Conservation (phyloP, 2,113 vertebrate genomes). For the Pedetes capensis region DNA sequence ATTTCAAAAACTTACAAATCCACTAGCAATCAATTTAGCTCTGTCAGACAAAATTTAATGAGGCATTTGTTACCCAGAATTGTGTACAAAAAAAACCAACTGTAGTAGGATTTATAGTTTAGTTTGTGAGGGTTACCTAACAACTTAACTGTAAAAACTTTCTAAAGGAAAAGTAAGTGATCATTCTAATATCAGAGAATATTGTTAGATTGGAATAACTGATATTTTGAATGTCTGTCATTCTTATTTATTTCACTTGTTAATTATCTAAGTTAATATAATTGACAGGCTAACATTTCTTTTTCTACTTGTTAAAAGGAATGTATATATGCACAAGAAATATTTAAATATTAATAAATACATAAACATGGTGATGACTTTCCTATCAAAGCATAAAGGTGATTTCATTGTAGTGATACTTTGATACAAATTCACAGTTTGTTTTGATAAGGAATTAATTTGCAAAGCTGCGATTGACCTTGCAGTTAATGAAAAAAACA, state of each 20-base stretch:
- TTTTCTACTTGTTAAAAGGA: neutral
- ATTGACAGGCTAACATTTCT: neutral
- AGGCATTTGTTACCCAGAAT: conserved; percentile 11
- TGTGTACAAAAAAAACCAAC: neutral
- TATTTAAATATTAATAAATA: neutral
- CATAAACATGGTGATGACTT: neutral
- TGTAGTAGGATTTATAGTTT: neutral
- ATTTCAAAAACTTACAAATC: conserved; percentile 56
- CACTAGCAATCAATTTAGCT: conserved; percentile 31
- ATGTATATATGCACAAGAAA: neutral
- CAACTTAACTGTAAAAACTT: neutral
- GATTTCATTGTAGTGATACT: neutral
- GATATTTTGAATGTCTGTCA: neutral
- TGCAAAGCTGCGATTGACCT: neutral
- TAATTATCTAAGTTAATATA: neutral
- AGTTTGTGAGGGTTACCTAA: neutral
- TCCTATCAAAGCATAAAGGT: neutral
- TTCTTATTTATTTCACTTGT: neutral
- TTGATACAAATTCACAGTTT: neutral
- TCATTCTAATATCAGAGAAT: neutral
- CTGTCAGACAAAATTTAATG: conserved; percentile 32
- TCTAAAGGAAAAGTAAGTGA: neutral
- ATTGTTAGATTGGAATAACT: neutral
- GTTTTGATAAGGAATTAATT: neutral
- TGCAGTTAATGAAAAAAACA: neutral